Percentiles rank a stretch among this genome's conserved stretches.
Conservation (phyloP, 1,140 invertebrate species). For the Drosophila santomea region DNA sequence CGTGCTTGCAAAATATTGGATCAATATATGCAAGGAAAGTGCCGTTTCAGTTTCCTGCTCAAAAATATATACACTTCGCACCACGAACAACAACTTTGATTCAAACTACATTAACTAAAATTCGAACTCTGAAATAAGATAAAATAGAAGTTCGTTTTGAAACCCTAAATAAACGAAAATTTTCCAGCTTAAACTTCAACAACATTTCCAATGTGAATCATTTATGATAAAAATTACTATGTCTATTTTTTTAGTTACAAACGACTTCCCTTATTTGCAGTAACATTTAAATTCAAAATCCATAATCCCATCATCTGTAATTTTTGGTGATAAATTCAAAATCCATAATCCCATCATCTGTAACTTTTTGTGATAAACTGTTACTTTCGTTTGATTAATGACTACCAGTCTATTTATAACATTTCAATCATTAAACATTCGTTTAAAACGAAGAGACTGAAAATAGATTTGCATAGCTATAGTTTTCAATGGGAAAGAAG, state of each 20-base stretch:
- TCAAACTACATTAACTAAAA: slow-evolving; percentile 6
- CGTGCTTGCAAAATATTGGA: slow-evolving; percentile 33
- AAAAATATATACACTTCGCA: slow-evolving; percentile 1
- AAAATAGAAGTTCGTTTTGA: background rate
- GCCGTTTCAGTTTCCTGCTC: slow-evolving; percentile 36
- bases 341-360: background rate
- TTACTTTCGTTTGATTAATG: slow-evolving; percentile 41
- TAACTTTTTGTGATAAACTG: slow-evolving; percentile 14
- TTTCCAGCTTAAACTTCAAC: no score
- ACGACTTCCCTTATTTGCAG: no score
- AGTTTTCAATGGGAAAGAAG: slow-evolving; percentile 13
- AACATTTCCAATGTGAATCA: no score
- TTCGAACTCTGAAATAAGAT: no score
- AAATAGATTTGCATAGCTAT: slow-evolving; percentile 40
- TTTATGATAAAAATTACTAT: background rate
- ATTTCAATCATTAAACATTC: slow-evolving; percentile 8
- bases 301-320: background rate
- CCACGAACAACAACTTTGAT: slow-evolving; percentile 31
- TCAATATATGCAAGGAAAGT: slow-evolving; percentile 23
- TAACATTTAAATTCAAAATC: background rate
- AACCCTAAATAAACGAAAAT: no score
- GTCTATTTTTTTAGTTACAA: background rate
- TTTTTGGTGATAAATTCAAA: slow-evolving; percentile 5
- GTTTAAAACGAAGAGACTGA: slow-evolving; percentile 2
- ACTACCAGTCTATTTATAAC: slow-evolving; percentile 40